A percentile compares a stretch with the other conserved stretches of the same genome.
Evolutionary conservation across 2,113 vertebrate genomes (phyloP).

Genomic region (Pycnonotus jocosus): DNA sequence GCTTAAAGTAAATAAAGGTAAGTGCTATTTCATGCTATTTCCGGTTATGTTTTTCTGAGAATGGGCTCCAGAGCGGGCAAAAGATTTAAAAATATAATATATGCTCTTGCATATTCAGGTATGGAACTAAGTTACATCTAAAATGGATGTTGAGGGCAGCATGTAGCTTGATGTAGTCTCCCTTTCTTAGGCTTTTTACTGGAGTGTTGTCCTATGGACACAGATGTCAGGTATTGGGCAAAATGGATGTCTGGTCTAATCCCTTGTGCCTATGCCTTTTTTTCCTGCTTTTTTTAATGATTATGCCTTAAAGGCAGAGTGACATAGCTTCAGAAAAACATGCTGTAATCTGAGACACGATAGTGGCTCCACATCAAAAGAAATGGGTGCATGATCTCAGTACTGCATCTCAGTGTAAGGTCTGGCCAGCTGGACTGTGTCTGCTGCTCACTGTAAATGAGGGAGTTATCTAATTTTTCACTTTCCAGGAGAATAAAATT

Average conservation of each 20-base stretch:
- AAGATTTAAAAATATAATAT: neutral
- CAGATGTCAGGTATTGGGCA: neutral
- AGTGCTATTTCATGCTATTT: neutral
- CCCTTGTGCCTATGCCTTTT: neutral
- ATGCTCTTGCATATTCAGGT: neutral
- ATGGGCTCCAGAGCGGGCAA: neutral
- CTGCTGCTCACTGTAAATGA: neutral
- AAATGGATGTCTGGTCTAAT: neutral
- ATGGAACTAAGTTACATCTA: neutral
- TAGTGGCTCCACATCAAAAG: neutral
- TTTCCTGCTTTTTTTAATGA: neutral
- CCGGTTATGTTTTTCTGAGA: neutral
- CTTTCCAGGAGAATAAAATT: neutral
- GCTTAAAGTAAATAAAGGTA: neutral
- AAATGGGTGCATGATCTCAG: neutral
- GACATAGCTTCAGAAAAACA: neutral
- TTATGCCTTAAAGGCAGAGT: neutral
- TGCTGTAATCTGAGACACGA: neutral
- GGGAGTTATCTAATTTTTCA: neutral
- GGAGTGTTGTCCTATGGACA: neutral
- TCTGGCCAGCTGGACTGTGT: neutral
- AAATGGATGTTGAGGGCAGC: neutral
- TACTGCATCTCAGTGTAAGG: neutral
- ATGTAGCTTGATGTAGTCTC: neutral
- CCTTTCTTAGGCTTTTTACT: neutral